Evolutionary conservation across 1,140 invertebrate species (phyloP).

Genomic region (Zaprionus taronus): DNA sequence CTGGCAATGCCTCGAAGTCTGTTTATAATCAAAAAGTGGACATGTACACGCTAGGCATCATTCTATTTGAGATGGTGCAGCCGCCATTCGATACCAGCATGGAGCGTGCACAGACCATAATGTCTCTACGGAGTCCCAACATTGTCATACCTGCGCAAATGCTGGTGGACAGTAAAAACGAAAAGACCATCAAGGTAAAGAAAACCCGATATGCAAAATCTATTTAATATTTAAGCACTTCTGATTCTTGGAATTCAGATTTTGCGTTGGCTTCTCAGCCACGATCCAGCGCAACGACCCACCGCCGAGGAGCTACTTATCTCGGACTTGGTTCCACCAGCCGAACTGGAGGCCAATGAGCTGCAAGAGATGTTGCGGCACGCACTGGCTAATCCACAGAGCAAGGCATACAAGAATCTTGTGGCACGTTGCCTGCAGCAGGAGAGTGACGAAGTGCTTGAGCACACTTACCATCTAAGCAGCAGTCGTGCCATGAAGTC

Average conservation of each 20-base stretch:
- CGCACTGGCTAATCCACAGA: slow-evolving; percentile 91
- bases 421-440: slow-evolving; percentile 89
- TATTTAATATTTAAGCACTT: neutral
- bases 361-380: slow-evolving; percentile 91
- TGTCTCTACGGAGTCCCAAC: slow-evolving; percentile 88
- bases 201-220: neutral
- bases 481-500: slow-evolving; percentile 80
- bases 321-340: slow-evolving; percentile 91
- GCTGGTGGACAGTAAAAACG: slow-evolving; percentile 75
- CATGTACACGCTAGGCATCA: slow-evolving; percentile 95
- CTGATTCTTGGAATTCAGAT: slow-evolving; percentile 43
- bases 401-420: slow-evolving; percentile 92
- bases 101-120: slow-evolving; percentile 93
- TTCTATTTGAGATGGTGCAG: slow-evolving; percentile 97
- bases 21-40: slow-evolving; percentile 96
- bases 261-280: slow-evolving; percentile 91
- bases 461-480: slow-evolving; percentile 91
- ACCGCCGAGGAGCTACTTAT: slow-evolving; percentile 92
- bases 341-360: slow-evolving; percentile 90
- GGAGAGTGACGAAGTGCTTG: slow-evolving; percentile 87
- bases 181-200: slow-evolving; percentile 75
- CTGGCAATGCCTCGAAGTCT: slow-evolving; percentile 87
- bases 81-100: slow-evolving; percentile 92
- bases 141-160: slow-evolving; percentile 87
- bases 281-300: slow-evolving; percentile 92